These are phyloP conservation scores for Ctena decussata DNA, from an alignment of 2,888 invertebrate species.

Conservation along the genomic window DNA sequence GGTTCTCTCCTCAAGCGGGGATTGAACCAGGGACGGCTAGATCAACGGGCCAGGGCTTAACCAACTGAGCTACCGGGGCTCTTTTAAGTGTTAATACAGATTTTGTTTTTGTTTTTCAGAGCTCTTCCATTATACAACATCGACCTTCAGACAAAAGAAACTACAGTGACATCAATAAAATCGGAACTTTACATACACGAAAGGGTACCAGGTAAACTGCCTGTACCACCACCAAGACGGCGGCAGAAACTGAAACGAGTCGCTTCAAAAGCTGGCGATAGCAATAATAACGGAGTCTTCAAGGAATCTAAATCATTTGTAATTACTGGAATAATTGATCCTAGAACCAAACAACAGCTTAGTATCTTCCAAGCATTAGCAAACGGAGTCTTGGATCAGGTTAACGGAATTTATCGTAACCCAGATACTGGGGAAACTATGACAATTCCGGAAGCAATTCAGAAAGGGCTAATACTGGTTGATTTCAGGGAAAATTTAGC, in stretches of 20 bases:
- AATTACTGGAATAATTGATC: conserved; percentile 83
- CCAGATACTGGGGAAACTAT: conserved; percentile 80
- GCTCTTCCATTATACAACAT: conserved; percentile 78
- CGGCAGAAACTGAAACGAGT: conserved; percentile 65
- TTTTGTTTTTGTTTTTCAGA: conserved; percentile 70
- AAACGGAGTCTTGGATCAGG: conserved; percentile 82
- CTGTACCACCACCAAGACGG: conserved; percentile 67
- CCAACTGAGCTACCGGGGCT: too few species aligned
- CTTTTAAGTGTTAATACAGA: too few species aligned
- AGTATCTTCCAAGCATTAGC: conserved; percentile 83
- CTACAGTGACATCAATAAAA: conserved; percentile 69
- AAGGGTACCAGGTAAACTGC: conserved; percentile 68
- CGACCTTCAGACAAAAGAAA: conserved; percentile 72
- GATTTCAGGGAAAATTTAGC: conserved; percentile 73
- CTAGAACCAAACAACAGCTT: conserved; percentile 78
- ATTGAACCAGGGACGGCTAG: too few species aligned
- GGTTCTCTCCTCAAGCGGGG: too few species aligned
- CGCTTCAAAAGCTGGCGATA: conserved; percentile 38
- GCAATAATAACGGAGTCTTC: conserved; percentile 74
- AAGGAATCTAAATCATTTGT: conserved; percentile 60
- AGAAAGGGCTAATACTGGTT: conserved; percentile 82
- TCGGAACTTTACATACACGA: conserved; percentile 82
- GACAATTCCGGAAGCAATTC: conserved; percentile 85
- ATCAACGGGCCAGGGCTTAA: too few species aligned
- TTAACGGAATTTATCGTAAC: conserved; percentile 82